Evolutionary conservation across 2,888 invertebrate genomes (phyloP), one percentile per base, ranked within the genome.

Genomic region (Gastrophysa polygoni): DNA sequence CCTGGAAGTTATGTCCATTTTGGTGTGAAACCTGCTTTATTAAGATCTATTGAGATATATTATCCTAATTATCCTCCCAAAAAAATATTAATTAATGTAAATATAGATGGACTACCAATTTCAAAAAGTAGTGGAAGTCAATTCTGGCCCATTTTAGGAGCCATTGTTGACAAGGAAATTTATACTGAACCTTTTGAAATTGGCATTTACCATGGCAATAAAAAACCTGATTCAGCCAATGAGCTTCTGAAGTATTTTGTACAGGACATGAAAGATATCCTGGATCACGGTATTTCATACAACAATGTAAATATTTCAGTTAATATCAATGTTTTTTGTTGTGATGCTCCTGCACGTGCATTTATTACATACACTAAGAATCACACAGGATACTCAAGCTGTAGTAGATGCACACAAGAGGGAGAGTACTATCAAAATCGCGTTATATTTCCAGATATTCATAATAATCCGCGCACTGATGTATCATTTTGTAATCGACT

Each of bases 301-400:
- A 49, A 29, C 6, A 24, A 49, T 17, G 17, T 49, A 1, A 29
- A 28, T 17, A 24, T 29, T 28, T 8, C 49, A 29, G 49, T 49
- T 1, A 16, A 49, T 8, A 49, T 49, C 11, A 49, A 49, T 49
- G 49, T 24, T 24, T 55, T 44, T 17, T 32, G n/a, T 49, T 49
- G 54, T 54, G 54, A 54, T 54, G 43, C 54, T 38, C 54, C 54
- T 43, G 54, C 54, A n/a, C 34, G 32, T 16, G 38, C 54, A n/a
- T 54, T 32, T 38, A 43, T 54, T 24, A 52, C 48, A 6, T 48
- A 14, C 24, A 48, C 48, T 8, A 48, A 48, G 8, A 48, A 48
- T 48, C 48, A 48, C n/a, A 28, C 49, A 10, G 49, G 49, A 8
- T 49, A 49, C 10, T 49, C 49, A 11, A 18, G 49, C 28, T 49